Evolutionary conservation across 64 coral and sea anemone genomes (phyloP), one percentile per base, ranked within the genome.

Genomic region (Stylophora pistillata): DNA sequence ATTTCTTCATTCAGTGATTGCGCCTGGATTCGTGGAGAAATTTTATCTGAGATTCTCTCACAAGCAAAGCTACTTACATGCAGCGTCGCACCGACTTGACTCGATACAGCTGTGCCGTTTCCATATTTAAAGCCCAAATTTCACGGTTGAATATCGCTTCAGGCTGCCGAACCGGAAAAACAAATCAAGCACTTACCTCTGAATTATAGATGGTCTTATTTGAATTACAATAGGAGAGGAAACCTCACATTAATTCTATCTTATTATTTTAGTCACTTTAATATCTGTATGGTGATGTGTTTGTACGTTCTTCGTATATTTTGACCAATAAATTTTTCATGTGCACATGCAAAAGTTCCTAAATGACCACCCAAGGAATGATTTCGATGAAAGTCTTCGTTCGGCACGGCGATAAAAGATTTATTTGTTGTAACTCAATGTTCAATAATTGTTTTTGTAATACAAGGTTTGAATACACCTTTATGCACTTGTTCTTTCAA

Each of bases 191-290:
- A n/a, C 27, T 20, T 9, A 81, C 26, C 31, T 7, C 58, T 47
- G 30, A 81, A 81, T 81, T 81, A 81, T 63, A 81, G 26, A 69
- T 69, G 66, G 61, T 9, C 62, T 84, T 5, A 84, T 84, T 84
- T 84, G 80, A 84, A 84, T 84, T 4, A 69, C 32, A 84, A 84
- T 84, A 23, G 14, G 5, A 12, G 18, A n/a, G 17, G 33, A 68
- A 47, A 84, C 61, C 13, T 65, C 30, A 13, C 21, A 16, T 1
- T 25, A 25, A 47, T 53, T 68, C 53, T 69, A 53, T 84, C 62
- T 68, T 68, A 84, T 78, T n/a, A 76, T 2, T 78, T 5, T 23
- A 53, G 20, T 12, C 64, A 21, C 20, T 25, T 68, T 68, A 68
- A 68, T 68, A 68, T 21, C 4, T 11, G 23, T n/a, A 3, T 68